phyloP scores from a whole-genome alignment of 2,797 vertebrate genomes.

The Sebastes paucispinis region DNA sequence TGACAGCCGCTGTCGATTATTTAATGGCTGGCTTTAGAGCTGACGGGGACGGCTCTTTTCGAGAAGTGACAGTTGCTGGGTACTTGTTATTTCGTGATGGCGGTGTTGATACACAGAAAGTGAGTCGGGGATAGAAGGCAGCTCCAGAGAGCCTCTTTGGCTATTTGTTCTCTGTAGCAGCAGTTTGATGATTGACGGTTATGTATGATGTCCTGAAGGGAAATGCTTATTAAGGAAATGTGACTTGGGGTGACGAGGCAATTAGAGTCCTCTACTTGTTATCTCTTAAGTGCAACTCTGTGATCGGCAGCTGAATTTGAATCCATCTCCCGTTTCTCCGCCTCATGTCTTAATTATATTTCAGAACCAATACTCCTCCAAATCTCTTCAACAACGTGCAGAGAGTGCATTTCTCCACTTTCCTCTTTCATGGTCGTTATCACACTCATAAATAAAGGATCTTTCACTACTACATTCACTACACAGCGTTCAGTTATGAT shows the following conservation, averaged over 20 bases:
- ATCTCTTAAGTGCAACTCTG: slow-evolving; percentile 13
- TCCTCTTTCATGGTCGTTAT: neutral
- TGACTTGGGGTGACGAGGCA: slow-evolving; percentile 20
- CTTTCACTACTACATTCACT: neutral
- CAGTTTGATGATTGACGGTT: slow-evolving; percentile 19
- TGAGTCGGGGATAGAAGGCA: slow-evolving; percentile 10
- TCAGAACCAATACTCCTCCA: neutral
- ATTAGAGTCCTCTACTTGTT: slow-evolving; percentile 29
- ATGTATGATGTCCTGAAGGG: neutral
- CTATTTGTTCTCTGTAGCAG: slow-evolving; percentile 2
- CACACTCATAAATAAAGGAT: neutral
- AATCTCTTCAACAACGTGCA: neutral
- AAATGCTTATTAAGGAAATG: slow-evolving; percentile 23
- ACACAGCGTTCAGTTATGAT: neutral
- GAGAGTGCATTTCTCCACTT: neutral
- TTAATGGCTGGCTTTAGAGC: slow-evolving; percentile 44
- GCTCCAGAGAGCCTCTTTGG: neutral
- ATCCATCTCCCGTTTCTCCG: neutral
- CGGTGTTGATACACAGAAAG: slow-evolving; percentile 17
- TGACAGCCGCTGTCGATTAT: slow-evolving; percentile 52
- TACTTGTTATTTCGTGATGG: slow-evolving; percentile 52
- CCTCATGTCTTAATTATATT: slow-evolving; percentile 8
- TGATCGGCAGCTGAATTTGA: slow-evolving; percentile 9
- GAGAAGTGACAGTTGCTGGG: slow-evolving; percentile 52
- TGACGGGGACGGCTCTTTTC: slow-evolving; percentile 49